Evolutionary conservation across 2,797 vertebrate genomes (phyloP), one percentile per base, ranked within the genome.

Genomic region (Orestias chungarensis): DNA sequence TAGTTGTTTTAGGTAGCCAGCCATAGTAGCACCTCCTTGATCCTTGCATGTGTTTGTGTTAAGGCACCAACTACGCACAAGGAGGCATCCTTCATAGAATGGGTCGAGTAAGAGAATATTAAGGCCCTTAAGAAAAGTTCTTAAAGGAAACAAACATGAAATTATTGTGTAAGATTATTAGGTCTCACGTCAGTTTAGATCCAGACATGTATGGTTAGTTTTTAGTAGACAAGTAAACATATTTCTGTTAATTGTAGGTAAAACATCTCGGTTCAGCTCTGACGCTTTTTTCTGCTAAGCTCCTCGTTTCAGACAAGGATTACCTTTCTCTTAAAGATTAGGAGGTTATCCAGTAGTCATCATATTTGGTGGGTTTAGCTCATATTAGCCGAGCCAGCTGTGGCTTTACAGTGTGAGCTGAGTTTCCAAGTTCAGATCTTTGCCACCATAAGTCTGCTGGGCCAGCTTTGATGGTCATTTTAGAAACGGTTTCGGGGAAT

Each of bases 361-460:
- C 93, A 93, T 82, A 93, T 93, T 93, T 91, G 82, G 86, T 86
- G 87, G 90, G 91, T 89, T 94, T 92, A 94, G 91, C 91, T 87
- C 89, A 86, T 92, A 93, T 95, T 94, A 94, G 91, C 91, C 90
- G n/a, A 87, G 87, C 89, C 83, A 91, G 91, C 91, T 78, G 27
- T 90, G 86, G 92, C 92, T 94, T 89, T 92, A 86, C 81, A 46
- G 76, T 76, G 87, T 83, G 81, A 90, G 92, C 91, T 90, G 90
- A 91, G 91, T 92, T 91, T 89, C 86, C 47, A 47, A 70, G 91
- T 93, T 94, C 89, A 87, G 88, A 93, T 94, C 90, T 83, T 86
- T 82, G 73, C 87, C 74, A 87, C 81, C 70, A 38, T 89, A 88
- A 92, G 86, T 83, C 82, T 27, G 84, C 91, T 92, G 91, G 89